Conservation (phyloP, 2,888 invertebrate species). For the Synanthedon vespiformis region DNA sequence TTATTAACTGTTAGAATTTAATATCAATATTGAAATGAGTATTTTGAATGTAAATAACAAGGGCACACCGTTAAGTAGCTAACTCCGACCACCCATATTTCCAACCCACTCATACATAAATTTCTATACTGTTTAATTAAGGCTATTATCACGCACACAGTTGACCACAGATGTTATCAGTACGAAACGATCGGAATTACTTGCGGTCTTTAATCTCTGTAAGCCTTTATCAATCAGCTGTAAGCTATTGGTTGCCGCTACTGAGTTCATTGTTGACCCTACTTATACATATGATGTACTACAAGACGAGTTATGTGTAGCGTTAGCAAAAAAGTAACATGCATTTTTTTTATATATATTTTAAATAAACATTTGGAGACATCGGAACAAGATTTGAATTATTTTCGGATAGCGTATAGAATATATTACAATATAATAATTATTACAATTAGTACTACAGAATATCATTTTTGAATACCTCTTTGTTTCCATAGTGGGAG, state of each 20-base stretch:
- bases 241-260: slow-evolving; percentile 23
- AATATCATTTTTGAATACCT: too few relatives aligned
- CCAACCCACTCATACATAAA: not conserved
- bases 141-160: slow-evolving; percentile 5
- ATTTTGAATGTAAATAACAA: slow-evolving; percentile 2
- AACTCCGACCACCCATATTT: slow-evolving; percentile 1
- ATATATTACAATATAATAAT: too few relatives aligned
- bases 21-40: not conserved
- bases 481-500: too few relatives aligned
- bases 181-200: slow-evolving; percentile 35
- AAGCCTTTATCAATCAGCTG: slow-evolving; percentile 37
- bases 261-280: slow-evolving; percentile 31
- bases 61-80: not conserved
- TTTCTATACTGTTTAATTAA: slow-evolving; percentile 2
- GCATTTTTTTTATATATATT: too few relatives aligned
- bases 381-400: too few relatives aligned
- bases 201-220: slow-evolving; percentile 32
- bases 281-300: slow-evolving; percentile 15
- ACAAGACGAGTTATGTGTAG: slow-evolving; percentile 15
- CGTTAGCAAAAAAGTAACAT: slow-evolving; percentile 14
- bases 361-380: too few relatives aligned
- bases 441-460: too few relatives aligned
- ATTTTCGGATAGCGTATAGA: too few relatives aligned
- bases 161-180: slow-evolving; percentile 23
- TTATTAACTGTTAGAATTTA: too few relatives aligned